These are phyloP conservation scores for Melipona quadrifasciata DNA, from an alignment of 1,140 invertebrate species.

Conservation along the genomic window DNA sequence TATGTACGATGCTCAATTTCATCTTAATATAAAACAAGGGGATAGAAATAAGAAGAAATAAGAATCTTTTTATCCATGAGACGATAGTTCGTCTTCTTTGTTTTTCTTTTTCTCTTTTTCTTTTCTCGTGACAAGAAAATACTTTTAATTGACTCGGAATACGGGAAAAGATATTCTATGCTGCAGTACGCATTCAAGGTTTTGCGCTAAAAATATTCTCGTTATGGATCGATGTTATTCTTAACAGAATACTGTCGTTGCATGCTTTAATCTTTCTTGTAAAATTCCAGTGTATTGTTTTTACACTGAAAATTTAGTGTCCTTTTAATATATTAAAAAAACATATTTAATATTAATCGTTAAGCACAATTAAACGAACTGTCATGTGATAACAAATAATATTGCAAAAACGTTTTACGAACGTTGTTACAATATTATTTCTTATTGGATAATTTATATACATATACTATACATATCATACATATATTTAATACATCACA, in stretches of 20 bases:
- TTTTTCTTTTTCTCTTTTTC: background rate
- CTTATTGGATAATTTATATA: background rate
- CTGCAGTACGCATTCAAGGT: constrained; percentile 33
- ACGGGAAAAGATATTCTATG: constrained; percentile 20
- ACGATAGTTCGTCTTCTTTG: background rate
- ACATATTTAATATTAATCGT: background rate
- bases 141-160: constrained; percentile 17
- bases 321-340: background rate
- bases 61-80: background rate
- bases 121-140: background rate
- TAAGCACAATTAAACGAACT: background rate
- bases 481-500: background rate
- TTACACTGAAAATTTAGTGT: too few relatives aligned
- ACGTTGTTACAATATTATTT: background rate
- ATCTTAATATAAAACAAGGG: background rate
- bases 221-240: constrained; percentile 40
- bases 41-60: background rate
- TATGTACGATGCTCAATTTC: background rate
- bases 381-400: background rate
- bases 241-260: background rate
- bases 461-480: background rate
- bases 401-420: background rate
- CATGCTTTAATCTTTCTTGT: background rate
- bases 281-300: background rate
- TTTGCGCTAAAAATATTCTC: constrained; percentile 44